Conservation (phyloP, 2,888 invertebrate genomes). For the Baccha elongata region DNA sequence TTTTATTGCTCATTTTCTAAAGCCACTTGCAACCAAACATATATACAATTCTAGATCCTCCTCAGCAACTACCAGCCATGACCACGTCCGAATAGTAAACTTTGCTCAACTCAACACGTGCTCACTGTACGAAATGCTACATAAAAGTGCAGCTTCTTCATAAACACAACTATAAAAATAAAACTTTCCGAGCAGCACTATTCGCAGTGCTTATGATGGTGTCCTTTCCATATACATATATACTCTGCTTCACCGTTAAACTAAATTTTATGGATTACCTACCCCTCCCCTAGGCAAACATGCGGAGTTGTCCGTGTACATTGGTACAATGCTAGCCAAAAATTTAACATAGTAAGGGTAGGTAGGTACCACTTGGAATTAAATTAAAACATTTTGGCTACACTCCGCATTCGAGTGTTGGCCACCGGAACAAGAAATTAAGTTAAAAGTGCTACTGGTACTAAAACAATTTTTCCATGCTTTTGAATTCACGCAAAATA, state of each 20-base stretch:
- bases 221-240: too few species aligned
- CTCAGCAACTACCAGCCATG: background rate
- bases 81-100: slow-evolving; percentile 46
- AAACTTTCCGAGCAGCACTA: slow-evolving; percentile 19
- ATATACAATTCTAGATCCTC: background rate
- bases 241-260: background rate
- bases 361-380: slow-evolving; percentile 57
- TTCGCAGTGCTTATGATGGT: background rate
- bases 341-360: slow-evolving; percentile 8
- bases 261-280: slow-evolving; percentile 9
- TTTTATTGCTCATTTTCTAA: slow-evolving; percentile 9
- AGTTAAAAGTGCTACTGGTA: slow-evolving; percentile 24
- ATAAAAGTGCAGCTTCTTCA: slow-evolving; percentile 43
- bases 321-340: background rate
- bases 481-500: background rate
- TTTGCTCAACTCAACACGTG: slow-evolving; percentile 46
- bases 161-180: slow-evolving; percentile 55
- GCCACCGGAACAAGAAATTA: slow-evolving; percentile 25
- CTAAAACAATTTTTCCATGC: slow-evolving; percentile 30
- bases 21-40: background rate
- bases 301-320: background rate
- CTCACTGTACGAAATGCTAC: slow-evolving; percentile 23
- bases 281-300: background rate
- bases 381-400: slow-evolving; percentile 56
- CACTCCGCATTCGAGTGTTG: slow-evolving; percentile 14